Conservation (phyloP, 2,113 vertebrate species). For the Pelusios castaneus region DNA sequence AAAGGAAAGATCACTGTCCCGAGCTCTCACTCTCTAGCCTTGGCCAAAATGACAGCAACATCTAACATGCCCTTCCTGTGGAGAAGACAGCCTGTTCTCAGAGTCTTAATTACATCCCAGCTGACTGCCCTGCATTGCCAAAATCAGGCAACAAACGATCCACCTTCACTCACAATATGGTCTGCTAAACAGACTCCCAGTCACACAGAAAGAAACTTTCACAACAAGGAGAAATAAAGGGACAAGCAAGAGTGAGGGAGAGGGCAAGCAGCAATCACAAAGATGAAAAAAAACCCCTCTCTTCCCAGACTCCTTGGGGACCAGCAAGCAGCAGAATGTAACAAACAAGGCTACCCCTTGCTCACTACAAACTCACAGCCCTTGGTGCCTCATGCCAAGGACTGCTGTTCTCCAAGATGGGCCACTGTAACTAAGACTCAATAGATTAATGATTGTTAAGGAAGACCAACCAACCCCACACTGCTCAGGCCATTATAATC, state of each 20-base stretch:
- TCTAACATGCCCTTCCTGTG: conserved; percentile 94
- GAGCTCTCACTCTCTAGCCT: conserved; percentile 83
- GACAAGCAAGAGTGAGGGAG: conserved; percentile 61
- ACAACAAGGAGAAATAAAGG: conserved; percentile 75
- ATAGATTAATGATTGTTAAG: conserved; percentile 83
- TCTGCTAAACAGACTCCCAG: conserved; percentile 82
- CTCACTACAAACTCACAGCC: conserved; percentile 52
- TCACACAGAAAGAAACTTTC: conserved; percentile 80
- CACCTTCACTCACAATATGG: conserved; percentile 90
- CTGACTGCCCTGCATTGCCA: conserved; percentile 88
- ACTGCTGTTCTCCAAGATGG: conserved; percentile 79
- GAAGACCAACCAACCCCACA: conserved; percentile 78
- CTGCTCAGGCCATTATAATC: conserved; percentile 91
- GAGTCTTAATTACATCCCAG: conserved; percentile 95
- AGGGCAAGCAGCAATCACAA: conserved; percentile 62
- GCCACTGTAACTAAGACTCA: conserved; percentile 63
- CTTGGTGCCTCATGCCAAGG: conserved; percentile 73
- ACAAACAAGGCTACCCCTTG: conserved; percentile 61
- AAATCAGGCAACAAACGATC: conserved; percentile 87
- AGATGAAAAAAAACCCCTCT: not conserved
- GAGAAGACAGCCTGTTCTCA: conserved; percentile 95
- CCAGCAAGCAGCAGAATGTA: conserved; percentile 33
- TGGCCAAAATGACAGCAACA: conserved; percentile 89
- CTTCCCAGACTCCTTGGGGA: conserved; percentile 58
- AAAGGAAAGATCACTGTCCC: conserved; percentile 91